Evolutionary conservation across 2,888 invertebrate species (phyloP), one percentile per base, ranked within the genome.

Genomic region (Tricholauxania praeusta): DNA sequence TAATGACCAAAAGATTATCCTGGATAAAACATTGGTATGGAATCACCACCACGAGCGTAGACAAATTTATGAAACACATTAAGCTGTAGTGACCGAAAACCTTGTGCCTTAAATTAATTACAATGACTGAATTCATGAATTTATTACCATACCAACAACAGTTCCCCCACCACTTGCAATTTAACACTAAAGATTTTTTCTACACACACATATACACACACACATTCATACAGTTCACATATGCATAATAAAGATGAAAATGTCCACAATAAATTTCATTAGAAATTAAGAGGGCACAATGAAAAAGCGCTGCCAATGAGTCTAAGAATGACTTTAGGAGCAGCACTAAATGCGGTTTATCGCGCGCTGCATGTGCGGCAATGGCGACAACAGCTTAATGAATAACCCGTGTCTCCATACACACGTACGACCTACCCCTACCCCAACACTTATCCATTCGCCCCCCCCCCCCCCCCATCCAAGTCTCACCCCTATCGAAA

Each of bases 141-240:
- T 83, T 83, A 84, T 84, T 82, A 79, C 78, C 80, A 78, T 76
- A 75, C 57, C 60, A 60, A 60, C 60, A 60, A 60, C 39, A 60
- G 32, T 39, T 10, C 10, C 39, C 39, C 39, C 7, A 39, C 39
- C 10, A 39, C 7, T 39, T 39, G 8, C 0, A 10, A 39, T 39
- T 39, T 1, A 39, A 39, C 52, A 17, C 64, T 39, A 39, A 17
- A 32, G 19, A 51, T 22, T 55, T 12, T 52, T 12, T 57, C 53
- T 67, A 48, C 62, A 51, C n/a, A 53, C 53, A 63, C 48, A 67
- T 74, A 76, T 74, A 74, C 74, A 77, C 79, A 80, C 80, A 78
- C 73, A 28, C 74, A 67, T 12, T 15, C 32, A n/a, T 4, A 28
- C 3, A 3, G 4, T 28, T 28, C 60, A 32, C 62, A 55, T 49